A percentile compares a stretch with the other conserved stretches of the same genome.
These are phyloP conservation scores for Dendrocopos noguchii DNA, from an alignment of 2,113 vertebrate genomes.

Conservation along the genomic window DNA sequence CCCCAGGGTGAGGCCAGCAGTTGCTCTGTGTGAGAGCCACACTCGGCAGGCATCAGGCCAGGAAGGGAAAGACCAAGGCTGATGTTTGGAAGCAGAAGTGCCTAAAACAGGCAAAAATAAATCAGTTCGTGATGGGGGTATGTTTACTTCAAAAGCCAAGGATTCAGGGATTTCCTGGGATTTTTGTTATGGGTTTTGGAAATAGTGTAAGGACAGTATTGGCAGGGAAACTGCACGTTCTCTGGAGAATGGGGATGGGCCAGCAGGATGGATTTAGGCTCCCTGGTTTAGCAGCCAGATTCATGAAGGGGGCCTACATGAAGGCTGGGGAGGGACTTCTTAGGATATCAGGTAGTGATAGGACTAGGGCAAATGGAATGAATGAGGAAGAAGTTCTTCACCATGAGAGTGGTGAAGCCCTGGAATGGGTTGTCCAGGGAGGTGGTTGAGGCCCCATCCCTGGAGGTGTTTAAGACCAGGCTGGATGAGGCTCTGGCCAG, in stretches of 20 bases:
- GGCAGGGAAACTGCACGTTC: neutral
- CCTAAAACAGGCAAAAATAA: conserved; percentile 28
- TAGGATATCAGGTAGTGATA: too few relatives aligned
- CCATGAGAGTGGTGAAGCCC: too few relatives aligned
- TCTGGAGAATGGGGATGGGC: neutral
- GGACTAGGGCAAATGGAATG: too few relatives aligned
- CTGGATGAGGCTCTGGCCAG: too few relatives aligned
- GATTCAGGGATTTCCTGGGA: conserved; percentile 28
- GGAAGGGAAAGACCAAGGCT: neutral
- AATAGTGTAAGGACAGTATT: conserved; percentile 10
- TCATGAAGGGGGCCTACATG: neutral
- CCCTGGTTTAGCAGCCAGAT: neutral
- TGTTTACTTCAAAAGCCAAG: conserved; percentile 15
- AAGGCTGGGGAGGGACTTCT: too few relatives aligned
- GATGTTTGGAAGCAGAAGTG: neutral
- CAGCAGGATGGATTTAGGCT: neutral
- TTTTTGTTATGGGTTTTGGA: conserved; percentile 3
- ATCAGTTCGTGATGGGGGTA: neutral
- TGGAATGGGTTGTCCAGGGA: too few relatives aligned
- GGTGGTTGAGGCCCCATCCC: too few relatives aligned
- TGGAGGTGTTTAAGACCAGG: too few relatives aligned
- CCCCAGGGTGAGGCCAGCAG: neutral
- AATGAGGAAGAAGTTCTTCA: too few relatives aligned
- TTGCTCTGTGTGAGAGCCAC: neutral
- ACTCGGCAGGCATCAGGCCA: neutral